Evolutionary conservation across 2,888 invertebrate species (phyloP), one percentile per base, ranked within the genome.

Genomic region (Opisthograptis luteolata): DNA sequence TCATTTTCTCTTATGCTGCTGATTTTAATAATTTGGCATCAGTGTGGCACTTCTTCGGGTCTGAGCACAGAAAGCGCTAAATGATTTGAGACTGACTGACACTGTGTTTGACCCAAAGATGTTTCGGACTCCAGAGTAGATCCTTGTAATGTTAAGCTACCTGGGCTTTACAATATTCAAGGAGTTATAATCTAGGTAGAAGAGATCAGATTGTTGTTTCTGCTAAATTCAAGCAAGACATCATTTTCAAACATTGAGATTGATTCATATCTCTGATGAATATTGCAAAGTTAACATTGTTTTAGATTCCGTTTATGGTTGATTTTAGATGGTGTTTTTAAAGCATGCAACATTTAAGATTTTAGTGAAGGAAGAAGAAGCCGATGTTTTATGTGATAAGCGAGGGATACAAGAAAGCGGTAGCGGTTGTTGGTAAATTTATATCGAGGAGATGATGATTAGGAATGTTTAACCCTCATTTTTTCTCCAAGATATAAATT

Each of bases 321-420:
- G 36, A 45, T 58, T 67, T 70, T 58, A 60, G 50, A 52, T 58
- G 62, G 50, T 50, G 53, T 62, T 72, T 49, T 76, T 74, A 80
- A 61, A 64, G 64, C 85, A 84, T 85, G 85, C 85, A 76, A 79
- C 70, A 76, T 68, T 66, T 67, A 76, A 50, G 43, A 51, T 61
- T 69, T 66, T 64, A 58, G 56, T 54, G 49, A 58, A 31, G 52
- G 58, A 49, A 64, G 67, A 62, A 68, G 56, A 77, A 76, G 76
- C 74, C 65, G 59, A 14, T 64, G 65, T 43, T 14, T 17, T 1
- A 42, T 32, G 12, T 19, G 13, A 24, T 40, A 35, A 25, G 35
- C 39, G 15, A 13, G 20, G 5, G 19, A 12, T 24, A 7, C 32
- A 10, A 35, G 31, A 15, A 32, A 12, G 10, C 28, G n/a, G 10